phyloP scores from a whole-genome alignment of 2,113 vertebrate genomes.

The Poeciliopsis prolifica region DNA sequence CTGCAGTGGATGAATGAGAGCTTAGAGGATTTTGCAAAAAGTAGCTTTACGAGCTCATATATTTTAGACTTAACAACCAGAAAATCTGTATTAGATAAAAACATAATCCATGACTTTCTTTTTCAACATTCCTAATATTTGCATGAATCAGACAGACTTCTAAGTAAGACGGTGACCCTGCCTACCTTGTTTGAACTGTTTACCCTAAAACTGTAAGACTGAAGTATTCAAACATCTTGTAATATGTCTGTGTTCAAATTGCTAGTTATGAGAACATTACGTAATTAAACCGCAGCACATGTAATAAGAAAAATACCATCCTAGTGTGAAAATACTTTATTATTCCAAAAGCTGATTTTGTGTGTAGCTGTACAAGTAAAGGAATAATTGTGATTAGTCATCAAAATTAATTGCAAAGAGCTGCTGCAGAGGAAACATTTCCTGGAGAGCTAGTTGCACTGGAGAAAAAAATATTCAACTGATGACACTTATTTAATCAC shows the following conservation, averaged over 20 bases:
- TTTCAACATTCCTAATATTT: not conserved
- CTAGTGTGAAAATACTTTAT: not conserved
- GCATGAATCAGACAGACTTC: not conserved
- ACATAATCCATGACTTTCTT: not conserved
- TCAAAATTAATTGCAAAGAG: not conserved
- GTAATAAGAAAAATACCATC: not conserved
- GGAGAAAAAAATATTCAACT: not conserved
- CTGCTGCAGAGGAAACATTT: not conserved
- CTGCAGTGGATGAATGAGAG: constrained; percentile 18
- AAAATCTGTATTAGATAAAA: not conserved
- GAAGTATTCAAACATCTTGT: not conserved
- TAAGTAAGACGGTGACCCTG: not conserved
- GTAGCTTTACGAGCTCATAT: not conserved
- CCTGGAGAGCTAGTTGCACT: not conserved
- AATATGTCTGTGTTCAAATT: not conserved
- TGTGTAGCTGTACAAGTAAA: not conserved
- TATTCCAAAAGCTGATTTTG: not conserved
- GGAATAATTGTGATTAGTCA: not conserved
- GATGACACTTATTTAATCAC: not conserved
- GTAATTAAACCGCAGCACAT: not conserved
- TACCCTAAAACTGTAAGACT: not conserved
- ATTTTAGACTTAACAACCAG: not conserved
- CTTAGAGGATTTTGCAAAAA: constrained; percentile 6
- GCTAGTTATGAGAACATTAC: not conserved
- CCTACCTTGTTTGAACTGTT: not conserved